Conservation (phyloP, 1,140 invertebrate species). For the Anthonomus grandis region DNA sequence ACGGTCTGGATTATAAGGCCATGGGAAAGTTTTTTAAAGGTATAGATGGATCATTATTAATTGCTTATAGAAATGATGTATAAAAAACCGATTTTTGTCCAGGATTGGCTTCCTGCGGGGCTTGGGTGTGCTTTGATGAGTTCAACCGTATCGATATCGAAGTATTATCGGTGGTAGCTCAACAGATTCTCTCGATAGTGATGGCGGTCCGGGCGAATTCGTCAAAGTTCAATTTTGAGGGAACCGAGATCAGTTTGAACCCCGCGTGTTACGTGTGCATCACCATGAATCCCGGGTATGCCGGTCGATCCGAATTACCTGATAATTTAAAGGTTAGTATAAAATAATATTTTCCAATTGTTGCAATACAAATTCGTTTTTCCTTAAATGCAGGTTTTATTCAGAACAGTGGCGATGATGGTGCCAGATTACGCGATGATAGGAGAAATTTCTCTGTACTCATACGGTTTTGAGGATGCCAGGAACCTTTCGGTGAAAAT, state of each 20-base stretch:
- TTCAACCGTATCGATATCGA: constrained; percentile 93
- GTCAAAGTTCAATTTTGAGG: constrained; percentile 79
- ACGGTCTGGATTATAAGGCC: constrained; percentile 89
- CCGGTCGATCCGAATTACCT: constrained; percentile 79
- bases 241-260: constrained; percentile 76
- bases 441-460: constrained; percentile 86
- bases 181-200: constrained; percentile 80
- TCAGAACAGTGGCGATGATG: constrained; percentile 94
- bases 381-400: constrained; percentile 60
- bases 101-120: constrained; percentile 81
- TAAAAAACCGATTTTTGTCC: neutral
- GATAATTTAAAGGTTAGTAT: constrained; percentile 79
- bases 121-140: constrained; percentile 94
- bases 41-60: neutral
- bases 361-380: constrained; percentile 2
- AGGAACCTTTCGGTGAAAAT: constrained; percentile 81
- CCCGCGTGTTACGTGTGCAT: constrained; percentile 84
- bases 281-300: constrained; percentile 93
- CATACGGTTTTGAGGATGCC: constrained; percentile 81
- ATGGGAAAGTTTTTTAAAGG: constrained; percentile 92
- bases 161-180: constrained; percentile 77
- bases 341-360: neutral
- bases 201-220: constrained; percentile 70
- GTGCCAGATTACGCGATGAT: constrained; percentile 91
- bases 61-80: neutral